phyloP scores from a whole-genome alignment of 2,113 vertebrate species.

The Panurus biarmicus region DNA sequence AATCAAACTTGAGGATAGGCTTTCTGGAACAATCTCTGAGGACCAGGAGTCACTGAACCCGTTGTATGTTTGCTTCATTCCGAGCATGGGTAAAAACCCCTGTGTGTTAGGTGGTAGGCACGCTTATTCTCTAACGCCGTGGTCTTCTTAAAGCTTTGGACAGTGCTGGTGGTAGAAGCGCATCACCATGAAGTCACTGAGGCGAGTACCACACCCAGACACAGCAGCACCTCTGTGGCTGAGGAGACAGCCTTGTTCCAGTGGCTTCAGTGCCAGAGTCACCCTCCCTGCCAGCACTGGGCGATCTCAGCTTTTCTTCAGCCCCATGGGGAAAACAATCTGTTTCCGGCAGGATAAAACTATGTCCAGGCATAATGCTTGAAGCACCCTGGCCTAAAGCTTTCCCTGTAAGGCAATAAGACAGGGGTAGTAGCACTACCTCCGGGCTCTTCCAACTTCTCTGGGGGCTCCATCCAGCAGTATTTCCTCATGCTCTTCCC shows the following conservation, averaged over 20 bases:
- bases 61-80: background rate
- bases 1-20: background rate
- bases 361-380: background rate
- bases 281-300: accelerated
- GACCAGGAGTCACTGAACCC: background rate
- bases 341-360: background rate
- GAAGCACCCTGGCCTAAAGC: background rate
- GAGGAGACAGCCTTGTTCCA: background rate
- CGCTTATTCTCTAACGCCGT: background rate
- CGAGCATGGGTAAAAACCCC: background rate
- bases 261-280: accelerated
- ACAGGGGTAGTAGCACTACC: background rate
- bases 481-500: background rate
- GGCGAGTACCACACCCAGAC: background rate
- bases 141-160: background rate
- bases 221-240: background rate
- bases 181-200: background rate
- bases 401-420: background rate
- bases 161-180: background rate
- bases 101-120: background rate
- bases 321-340: background rate
- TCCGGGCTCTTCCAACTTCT: background rate
- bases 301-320: background rate
- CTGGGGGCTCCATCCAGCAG: background rate
- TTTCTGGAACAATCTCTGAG: background rate